These are phyloP conservation scores for Nothobranchius furzeri DNA, from an alignment of 2,113 vertebrate species.

Conservation along the genomic window DNA sequence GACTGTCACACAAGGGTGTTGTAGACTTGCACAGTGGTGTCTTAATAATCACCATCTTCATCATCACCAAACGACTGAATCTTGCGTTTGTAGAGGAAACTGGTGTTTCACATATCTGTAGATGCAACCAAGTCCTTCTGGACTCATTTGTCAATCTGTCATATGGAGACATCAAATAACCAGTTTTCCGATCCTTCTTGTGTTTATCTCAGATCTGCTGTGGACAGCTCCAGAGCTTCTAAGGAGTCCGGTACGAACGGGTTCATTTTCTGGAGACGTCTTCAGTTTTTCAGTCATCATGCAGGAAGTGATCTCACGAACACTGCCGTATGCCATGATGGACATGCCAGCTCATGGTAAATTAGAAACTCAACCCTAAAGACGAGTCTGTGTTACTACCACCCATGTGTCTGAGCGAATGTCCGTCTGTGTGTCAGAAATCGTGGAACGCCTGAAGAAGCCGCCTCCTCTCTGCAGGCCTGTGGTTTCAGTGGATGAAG, in stretches of 20 bases:
- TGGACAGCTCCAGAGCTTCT: slow-evolving; percentile 71
- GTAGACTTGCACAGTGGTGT: no score
- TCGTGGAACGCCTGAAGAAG: slow-evolving; percentile 57
- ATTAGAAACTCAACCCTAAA: not conserved
- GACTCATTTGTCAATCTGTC: no score
- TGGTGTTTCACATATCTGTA: no score
- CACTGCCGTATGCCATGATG: slow-evolving; percentile 85
- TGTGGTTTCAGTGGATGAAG: slow-evolving; percentile 81
- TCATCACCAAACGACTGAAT: no score
- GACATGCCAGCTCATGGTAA: slow-evolving; percentile 82
- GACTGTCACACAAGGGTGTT: no score
- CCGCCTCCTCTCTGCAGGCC: slow-evolving; percentile 80
- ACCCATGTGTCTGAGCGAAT: not conserved
- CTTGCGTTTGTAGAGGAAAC: no score
- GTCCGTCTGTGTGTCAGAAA: slow-evolving; percentile 70
- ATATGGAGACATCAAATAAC: no score
- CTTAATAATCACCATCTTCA: no score
- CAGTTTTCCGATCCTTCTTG: not conserved
- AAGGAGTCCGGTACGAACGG: slow-evolving; percentile 54
- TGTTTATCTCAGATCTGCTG: slow-evolving; percentile 75
- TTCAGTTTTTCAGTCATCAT: slow-evolving; percentile 87
- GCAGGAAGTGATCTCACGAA: slow-evolving; percentile 88
- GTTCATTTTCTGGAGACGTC: slow-evolving; percentile 81
- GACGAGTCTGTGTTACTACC: no score
- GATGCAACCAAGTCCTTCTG: no score